Base-by-base conservation (phyloP, 2,113 vertebrate genomes). In the Tautogolabrus adspersus region DNA sequence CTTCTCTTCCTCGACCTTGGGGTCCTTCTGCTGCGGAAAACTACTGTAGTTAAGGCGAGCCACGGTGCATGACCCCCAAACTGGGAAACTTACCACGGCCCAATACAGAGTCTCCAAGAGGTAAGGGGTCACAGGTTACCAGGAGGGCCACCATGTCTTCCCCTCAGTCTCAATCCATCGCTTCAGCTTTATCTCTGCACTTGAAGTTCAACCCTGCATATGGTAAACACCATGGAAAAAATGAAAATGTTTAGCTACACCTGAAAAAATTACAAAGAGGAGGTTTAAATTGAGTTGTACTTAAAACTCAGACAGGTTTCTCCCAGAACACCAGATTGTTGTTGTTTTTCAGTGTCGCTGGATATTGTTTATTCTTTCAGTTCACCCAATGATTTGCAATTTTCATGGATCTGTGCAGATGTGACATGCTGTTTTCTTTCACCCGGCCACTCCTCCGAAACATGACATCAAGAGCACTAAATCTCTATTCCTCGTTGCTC, bases 51-150 rank as follows among this genome's bases (percentile, higher is more conserved):
- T 98, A 95, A 98, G 94, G 93, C 96, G 97, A 90, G 97, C 97
- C 95, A 98, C 97, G 93, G 97, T 98, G 95, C 97, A 98, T 97
- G 96, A 99, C 95, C 96, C 97, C 86, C 91, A 95, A 96, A 98
- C 97, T 91, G 97, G 97, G 94, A 95, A 98, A 95, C 95, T 98
- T 95, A 97, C 95, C 91, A 97, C 96, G 90, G 96, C 97, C 94
- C 94, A 96, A 79, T 98, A 99, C 97, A 97, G 97, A 98, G 96
- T 99, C 94, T 99, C 96, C 95, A 98, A 98, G 96, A 99, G 97
- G 97, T 99, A 99, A 99, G 97, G 95, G 95, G 89, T 91, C 74
- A 83, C 68, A 84, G 87, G 85, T 90, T 69, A 84, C 46, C n/a
- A 37, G 54, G 65, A 75, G 57, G 70, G 42, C 37, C 42, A 55